Conservation (phyloP, 2,797 vertebrate genomes). For the Peromyscus aztecus region DNA sequence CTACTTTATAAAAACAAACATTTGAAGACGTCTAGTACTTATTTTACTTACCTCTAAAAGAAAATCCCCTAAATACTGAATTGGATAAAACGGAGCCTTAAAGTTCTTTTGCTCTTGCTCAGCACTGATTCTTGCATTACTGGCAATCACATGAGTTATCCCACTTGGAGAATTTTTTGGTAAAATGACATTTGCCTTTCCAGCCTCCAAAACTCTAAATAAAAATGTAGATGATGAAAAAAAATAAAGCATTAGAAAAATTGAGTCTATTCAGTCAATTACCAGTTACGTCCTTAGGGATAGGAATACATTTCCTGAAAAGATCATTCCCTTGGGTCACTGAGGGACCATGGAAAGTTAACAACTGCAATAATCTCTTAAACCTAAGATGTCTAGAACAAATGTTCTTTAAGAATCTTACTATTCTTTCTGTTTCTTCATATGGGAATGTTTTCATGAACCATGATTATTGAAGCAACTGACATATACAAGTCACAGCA, state of each 20-base stretch:
- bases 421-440: conserved; percentile 44
- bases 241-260: conserved; percentile 40
- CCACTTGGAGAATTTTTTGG: conserved; percentile 68
- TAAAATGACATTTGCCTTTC: conserved; percentile 88
- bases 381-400: not conserved
- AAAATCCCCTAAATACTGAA: conserved; percentile 92
- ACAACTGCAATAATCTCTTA: not conserved
- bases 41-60: conserved; percentile 93
- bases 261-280: conserved; percentile 35
- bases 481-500: conserved; percentile 34
- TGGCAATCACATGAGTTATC: conserved; percentile 88
- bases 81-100: conserved; percentile 88
- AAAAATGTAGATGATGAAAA: conserved; percentile 67
- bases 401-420: conserved; percentile 7
- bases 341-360: conserved; percentile 18
- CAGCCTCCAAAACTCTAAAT: conserved; percentile 89
- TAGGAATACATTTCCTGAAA: conserved; percentile 23
- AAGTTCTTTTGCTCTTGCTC: conserved; percentile 76
- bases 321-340: not conserved
- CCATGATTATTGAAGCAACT: not conserved
- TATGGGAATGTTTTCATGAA: conserved; percentile 3
- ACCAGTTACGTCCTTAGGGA: conserved; percentile 21
- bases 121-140: conserved; percentile 67
- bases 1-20: conserved; percentile 55
- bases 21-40: conserved; percentile 35